Conservation (phyloP, 2,888 invertebrate species). For the Phyto melanocephala region DNA sequence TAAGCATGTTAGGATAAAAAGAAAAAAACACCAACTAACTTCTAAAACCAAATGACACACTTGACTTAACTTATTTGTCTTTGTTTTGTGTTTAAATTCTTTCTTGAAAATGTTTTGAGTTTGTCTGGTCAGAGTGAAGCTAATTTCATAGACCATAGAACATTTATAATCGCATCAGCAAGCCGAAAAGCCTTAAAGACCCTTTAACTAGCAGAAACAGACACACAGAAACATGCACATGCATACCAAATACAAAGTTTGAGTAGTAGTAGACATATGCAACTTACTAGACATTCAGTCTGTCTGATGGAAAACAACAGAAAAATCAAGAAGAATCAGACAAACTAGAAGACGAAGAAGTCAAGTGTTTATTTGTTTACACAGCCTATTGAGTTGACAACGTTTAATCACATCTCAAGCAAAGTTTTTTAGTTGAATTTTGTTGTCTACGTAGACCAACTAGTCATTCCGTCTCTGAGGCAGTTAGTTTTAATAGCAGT, state of each 20-base stretch:
- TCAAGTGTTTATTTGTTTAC: conserved; percentile 60
- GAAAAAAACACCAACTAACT: not conserved
- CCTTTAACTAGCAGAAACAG: conserved; percentile 21
- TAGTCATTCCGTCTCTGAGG: not conserved
- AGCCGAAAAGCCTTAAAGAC: conserved; percentile 28
- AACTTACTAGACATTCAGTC: conserved; percentile 59
- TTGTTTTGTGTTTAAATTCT: not conserved
- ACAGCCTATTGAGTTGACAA: conserved; percentile 62
- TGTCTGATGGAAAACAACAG: conserved; percentile 22
- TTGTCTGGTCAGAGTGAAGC: conserved; percentile 15
- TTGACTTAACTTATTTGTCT: conserved; percentile 31
- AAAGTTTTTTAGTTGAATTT: not conserved
- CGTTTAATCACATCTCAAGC: conserved; percentile 48
- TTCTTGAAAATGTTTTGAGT: conserved; percentile 1
- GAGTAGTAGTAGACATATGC: conserved; percentile 33
- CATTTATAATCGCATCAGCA: conserved; percentile 57
- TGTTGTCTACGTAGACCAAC: not conserved
- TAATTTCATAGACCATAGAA: conserved; percentile 39
- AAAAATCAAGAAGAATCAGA: not conserved
- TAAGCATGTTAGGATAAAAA: conserved; percentile 6
- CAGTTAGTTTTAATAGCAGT: conserved; percentile 1
- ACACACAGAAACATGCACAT: not conserved
- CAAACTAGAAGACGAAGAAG: not conserved
- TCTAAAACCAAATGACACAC: conserved; percentile 28
- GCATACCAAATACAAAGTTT: conserved; percentile 6